Evolutionary conservation across 2,888 invertebrate genomes (phyloP), one percentile per base, ranked within the genome.

Genomic region (Ormia ochracea): DNA sequence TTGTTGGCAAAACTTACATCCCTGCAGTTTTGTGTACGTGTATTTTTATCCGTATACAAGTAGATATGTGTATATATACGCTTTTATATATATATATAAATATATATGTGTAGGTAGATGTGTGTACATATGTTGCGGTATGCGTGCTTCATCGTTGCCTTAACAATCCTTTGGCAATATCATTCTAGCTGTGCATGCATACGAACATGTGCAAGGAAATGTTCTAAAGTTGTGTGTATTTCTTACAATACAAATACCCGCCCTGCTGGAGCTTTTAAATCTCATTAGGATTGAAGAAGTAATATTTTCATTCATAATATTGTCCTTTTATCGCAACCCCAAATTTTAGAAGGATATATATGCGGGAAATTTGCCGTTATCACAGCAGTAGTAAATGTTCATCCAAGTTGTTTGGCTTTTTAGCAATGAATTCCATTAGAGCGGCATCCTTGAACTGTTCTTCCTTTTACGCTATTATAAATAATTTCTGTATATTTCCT

Each of bases 211-310:
- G 36, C 4, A 7, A 9, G 19, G 1, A 31, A 1, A 28, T 50
- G 26, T 14, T 14, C 10, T n/a, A n/a, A n/a, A n/a, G n/a, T n/a
- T n/a, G 45, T 45, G 12, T 9, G 19, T 33, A 54, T 45, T 33
- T 68, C 23, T 56, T 26, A 45, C 41, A 26, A 48, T 41, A 50
- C 56, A 56, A 72, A n/a, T 56, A 33, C 19, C 41, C 58, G 72
- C 68, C 76, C 56, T 72, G 21, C 17, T 73, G 52, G 26, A 63
- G 61, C 72, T 80, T 70, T 56, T 61, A 76, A 76, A 72, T 80
- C 80, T 76, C 68, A 80, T 80, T 73, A 80, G 76, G 80, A 80
- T 76, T 72, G 76, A 14, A 56, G 26, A 10, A 68, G 80, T 63
- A 63, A 76, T 76, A 76, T 72, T 76, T 72, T 80, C 50, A 58